Evolutionary conservation across 1,140 invertebrate species (phyloP).

Genomic region (Thaumatotibia leucotreta): DNA sequence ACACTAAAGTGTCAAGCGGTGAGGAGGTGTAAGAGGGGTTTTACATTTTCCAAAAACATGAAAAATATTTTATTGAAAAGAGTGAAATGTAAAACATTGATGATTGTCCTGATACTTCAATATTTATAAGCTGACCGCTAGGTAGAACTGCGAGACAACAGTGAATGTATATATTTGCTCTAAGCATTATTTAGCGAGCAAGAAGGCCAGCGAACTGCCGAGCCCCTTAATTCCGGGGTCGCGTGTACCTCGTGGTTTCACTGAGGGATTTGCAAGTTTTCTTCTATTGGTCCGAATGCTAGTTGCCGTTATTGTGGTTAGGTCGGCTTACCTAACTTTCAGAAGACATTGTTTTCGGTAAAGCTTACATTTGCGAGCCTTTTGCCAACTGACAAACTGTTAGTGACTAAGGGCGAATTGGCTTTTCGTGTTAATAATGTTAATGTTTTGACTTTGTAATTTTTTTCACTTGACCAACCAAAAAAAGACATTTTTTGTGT

Average conservation of each 20-base stretch:
- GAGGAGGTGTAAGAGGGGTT: too few relatives aligned
- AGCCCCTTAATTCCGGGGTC: slow-evolving; percentile 48
- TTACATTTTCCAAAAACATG: too few relatives aligned
- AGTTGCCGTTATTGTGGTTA: slow-evolving; percentile 43
- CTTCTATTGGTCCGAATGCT: slow-evolving; percentile 48
- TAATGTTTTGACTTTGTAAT: background rate
- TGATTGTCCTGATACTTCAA: background rate
- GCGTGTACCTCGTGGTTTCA: slow-evolving; percentile 57
- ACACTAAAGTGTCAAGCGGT: too few relatives aligned
- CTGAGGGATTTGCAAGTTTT: slow-evolving; percentile 60
- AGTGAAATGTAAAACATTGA: too few relatives aligned
- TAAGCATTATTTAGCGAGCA: slow-evolving; percentile 32
- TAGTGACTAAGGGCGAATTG: background rate
- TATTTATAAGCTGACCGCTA: background rate
- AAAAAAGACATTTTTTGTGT: too few relatives aligned
- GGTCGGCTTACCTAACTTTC: slow-evolving; percentile 52
- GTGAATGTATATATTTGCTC: slow-evolving; percentile 20
- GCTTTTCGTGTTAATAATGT: background rate
- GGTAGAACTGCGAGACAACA: background rate
- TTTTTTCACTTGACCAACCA: too few relatives aligned
- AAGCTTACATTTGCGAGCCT: slow-evolving; percentile 28
- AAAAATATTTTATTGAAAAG: too few relatives aligned
- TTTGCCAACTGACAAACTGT: slow-evolving; percentile 17
- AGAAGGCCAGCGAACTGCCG: slow-evolving; percentile 29
- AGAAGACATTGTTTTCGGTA: slow-evolving; percentile 30